A percentile compares a stretch with the other conserved stretches of the same genome.
These are phyloP conservation scores for Lophura nycthemera DNA, from an alignment of 2,113 vertebrate species.

Conservation along the genomic window DNA sequence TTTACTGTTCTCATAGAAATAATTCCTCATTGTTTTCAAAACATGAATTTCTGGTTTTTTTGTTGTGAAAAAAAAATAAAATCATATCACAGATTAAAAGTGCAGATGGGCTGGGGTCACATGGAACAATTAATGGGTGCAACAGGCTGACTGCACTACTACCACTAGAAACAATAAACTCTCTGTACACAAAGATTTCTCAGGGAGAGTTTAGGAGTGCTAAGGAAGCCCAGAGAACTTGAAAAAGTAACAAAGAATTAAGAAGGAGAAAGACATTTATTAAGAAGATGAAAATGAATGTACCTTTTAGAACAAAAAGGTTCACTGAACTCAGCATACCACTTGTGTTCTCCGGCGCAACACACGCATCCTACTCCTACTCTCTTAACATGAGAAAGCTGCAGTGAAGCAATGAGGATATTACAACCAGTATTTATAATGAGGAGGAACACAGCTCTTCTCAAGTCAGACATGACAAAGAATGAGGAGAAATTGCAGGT, in stretches of 20 bases:
- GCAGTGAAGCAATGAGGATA: not conserved
- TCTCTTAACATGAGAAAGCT: not conserved
- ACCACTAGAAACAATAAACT: conserved; percentile 40
- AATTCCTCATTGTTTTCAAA: not conserved
- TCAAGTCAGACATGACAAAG: not conserved
- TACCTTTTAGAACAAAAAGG: conserved; percentile 40
- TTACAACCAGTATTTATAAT: not conserved
- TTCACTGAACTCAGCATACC: conserved; percentile 22
- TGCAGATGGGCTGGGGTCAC: not conserved
- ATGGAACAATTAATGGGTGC: not conserved
- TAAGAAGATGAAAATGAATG: conserved; percentile 35
- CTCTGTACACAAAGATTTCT: not conserved
- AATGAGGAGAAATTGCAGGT: not conserved
- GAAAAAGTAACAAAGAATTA: not conserved
- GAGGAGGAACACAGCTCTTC: not conserved
- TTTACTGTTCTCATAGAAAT: not conserved
- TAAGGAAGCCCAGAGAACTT: not conserved
- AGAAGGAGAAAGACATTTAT: conserved; percentile 41
- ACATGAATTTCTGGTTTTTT: not conserved
- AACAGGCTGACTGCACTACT: not conserved
- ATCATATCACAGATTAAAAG: not conserved
- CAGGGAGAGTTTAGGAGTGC: not conserved
- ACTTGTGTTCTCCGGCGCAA: not conserved
- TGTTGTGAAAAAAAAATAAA: not conserved
- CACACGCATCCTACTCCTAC: not conserved